phyloP scores from a whole-genome alignment of 2,888 invertebrate genomes.

The Troides aeacus region DNA sequence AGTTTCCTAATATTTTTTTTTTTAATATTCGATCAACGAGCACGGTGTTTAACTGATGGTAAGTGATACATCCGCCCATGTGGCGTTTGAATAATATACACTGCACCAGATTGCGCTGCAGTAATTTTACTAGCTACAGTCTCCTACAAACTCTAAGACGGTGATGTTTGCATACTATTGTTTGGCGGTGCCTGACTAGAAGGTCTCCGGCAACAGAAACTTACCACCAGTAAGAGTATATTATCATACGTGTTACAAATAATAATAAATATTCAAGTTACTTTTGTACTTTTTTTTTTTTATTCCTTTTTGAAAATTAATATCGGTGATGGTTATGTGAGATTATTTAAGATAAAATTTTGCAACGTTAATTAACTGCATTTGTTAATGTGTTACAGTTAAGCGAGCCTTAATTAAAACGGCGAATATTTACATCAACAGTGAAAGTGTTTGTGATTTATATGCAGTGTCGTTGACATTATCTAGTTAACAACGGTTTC shows the following conservation, averaged over 20 bases:
- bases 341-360: constrained; percentile 2
- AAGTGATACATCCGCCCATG: no score
- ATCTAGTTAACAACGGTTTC: constrained; percentile 39
- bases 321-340: constrained; percentile 1
- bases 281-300: background rate
- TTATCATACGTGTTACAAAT: background rate
- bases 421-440: background rate
- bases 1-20: background rate
- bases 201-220: no score
- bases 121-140: no score
- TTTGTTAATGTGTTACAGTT: background rate
- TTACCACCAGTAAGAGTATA: background rate
- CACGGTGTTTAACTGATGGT: no score
- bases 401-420: constrained; percentile 6
- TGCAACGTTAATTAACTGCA: background rate
- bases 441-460: constrained; percentile 14
- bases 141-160: no score
- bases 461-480: constrained; percentile 36
- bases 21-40: no score
- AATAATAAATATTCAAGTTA: background rate
- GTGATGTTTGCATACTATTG: no score
- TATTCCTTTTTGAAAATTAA: background rate
- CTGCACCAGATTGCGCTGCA: no score
- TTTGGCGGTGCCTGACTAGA: no score
- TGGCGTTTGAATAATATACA: no score